Evolutionary conservation across 2,888 invertebrate species (phyloP).

Genomic region (Synergus umbraculus): DNA sequence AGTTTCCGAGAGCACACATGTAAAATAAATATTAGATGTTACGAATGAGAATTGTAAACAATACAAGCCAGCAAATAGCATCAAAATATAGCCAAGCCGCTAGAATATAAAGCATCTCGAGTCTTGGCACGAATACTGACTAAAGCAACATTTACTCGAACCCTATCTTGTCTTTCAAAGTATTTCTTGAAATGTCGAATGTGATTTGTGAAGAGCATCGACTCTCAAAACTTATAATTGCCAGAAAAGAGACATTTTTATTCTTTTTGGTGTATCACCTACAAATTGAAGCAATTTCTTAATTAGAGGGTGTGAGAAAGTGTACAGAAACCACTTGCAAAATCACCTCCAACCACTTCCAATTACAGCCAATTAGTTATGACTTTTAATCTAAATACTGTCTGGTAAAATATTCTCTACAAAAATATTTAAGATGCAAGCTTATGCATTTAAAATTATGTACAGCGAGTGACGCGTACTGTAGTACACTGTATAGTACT

Average conservation of each 20-base stretch:
- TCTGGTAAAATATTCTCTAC: too few species aligned
- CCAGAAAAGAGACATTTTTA: not conserved
- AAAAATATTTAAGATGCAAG: too few species aligned
- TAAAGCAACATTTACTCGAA: conserved; percentile 47
- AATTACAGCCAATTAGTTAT: too few species aligned
- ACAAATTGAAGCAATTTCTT: not conserved
- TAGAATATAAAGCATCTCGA: conserved; percentile 59
- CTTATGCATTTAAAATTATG: too few species aligned
- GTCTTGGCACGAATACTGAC: conserved; percentile 70
- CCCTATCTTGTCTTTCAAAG: conserved; percentile 42
- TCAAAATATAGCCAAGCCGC: not conserved
- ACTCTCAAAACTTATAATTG: conserved; percentile 1
- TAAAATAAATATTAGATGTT: not conserved
- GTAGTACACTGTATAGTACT: not conserved
- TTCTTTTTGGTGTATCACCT: not conserved
- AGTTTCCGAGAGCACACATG: not conserved
- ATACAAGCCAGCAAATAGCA: not conserved
- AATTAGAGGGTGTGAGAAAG: not conserved
- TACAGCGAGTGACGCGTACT: too few species aligned
- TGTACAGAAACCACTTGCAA: not conserved
- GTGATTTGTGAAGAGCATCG: conserved; percentile 10
- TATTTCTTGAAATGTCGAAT: conserved; percentile 43
- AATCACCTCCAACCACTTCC: not conserved
- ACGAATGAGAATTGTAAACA: not conserved
- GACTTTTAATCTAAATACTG: too few species aligned